Conservation (phyloP, 2,797 vertebrate species). For the Eulemur coronatus region DNA sequence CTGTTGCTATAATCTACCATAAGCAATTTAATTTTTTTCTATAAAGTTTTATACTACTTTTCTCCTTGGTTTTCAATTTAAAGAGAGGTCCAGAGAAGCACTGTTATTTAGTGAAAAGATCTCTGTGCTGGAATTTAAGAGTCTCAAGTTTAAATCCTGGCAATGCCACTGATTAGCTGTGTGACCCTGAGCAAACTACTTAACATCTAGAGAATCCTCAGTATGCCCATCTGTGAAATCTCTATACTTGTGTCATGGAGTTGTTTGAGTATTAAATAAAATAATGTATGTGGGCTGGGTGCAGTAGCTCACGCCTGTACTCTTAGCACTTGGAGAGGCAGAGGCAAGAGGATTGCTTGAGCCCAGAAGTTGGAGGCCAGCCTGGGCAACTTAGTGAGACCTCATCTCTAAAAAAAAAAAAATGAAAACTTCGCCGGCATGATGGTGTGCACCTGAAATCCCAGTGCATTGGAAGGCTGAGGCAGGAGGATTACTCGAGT, state of each 20-base stretch:
- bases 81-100: neutral
- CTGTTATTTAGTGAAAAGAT: neutral
- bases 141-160: slow-evolving; percentile 14
- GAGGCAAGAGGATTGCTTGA: neutral
- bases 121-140: neutral
- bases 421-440: neutral
- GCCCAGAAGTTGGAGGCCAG: neutral
- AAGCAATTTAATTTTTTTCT: neutral
- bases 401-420: neutral
- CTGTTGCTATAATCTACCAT: neutral
- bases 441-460: neutral
- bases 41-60: neutral
- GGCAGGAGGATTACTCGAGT: neutral
- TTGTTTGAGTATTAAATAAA: neutral
- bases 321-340: neutral
- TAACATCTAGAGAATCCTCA: neutral
- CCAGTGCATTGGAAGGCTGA: neutral
- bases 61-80: neutral
- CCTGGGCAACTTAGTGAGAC: neutral
- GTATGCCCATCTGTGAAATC: neutral
- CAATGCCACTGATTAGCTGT: neutral
- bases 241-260: neutral
- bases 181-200: neutral
- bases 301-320: too few relatives aligned
- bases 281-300: neutral